Base-by-base conservation (phyloP, 2,888 invertebrate species). In the Microctonus aethiopoides region DNA sequence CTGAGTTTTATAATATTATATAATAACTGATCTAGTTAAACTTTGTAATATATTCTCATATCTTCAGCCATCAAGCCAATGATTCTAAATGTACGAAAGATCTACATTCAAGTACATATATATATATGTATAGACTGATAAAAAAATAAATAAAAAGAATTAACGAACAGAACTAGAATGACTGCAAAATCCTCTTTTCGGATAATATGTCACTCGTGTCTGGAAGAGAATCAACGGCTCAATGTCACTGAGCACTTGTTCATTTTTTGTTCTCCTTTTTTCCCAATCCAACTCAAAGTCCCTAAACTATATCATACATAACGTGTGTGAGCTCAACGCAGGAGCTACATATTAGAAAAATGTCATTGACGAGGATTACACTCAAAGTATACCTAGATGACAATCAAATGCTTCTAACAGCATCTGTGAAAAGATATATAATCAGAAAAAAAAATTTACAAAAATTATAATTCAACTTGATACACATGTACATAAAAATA, bases 111-210 rank as follows among this genome's bases (percentile, higher is more conserved):
- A 5, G 1, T 36, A 9, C 41, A n/a, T 36, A 16, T 41, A 13
- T 41, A 13, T n/a, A 41, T 41, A 3, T 22, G 24, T 20, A 1
- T 1, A 24, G 3, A n/a, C n/a, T n/a, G 22, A 24, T 11, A 24
- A 54, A 54, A 22, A 54, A 13, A 54, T 24, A 26, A 22, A 3
- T 1, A 11, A 10, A 22, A 54, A 26, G 26, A 26, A 3, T 10
- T 7, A 34, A 34, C 1, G 9, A 13, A 32, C 10, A 16, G 13
- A 63, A 60, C 22, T 39, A 57, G 26, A 41, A 56, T 63, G 36
- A 56, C 54, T 68, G 62, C 63, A 36, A 39, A 65, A 65, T 65
- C 65, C 65, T 65, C 65, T 65, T 65, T 65, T 56, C 9, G 65
- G 39, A 65, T 65, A 65, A 54, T n/a, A n/a, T 65, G 54, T 54